Evolutionary conservation across 1,140 invertebrate species (phyloP).

Genomic region (Caerostris extrusa): DNA sequence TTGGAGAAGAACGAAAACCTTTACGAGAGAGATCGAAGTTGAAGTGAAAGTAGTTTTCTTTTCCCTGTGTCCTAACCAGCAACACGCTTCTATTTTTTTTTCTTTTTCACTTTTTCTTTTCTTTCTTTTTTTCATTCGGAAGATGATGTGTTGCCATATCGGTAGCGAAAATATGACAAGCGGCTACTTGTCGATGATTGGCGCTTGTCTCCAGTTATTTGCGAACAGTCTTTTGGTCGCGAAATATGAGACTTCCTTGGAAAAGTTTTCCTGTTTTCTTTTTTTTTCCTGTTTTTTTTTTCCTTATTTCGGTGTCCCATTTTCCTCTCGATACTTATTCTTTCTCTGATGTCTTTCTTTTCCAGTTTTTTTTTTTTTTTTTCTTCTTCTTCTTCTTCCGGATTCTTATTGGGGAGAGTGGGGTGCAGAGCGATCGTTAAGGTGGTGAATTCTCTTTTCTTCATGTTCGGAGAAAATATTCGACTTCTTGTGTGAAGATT

Average conservation of each 20-base stretch:
- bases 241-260: conserved; percentile 70
- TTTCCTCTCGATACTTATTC: conserved; percentile 58
- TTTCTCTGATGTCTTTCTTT: conserved; percentile 56
- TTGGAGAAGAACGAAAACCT: conserved; percentile 38
- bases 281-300: conserved; percentile 23
- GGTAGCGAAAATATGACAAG: conserved; percentile 64
- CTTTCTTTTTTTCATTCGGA: background rate
- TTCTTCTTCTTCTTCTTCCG: background rate
- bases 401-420: background rate
- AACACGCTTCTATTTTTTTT: conserved; percentile 12
- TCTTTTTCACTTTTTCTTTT: background rate
- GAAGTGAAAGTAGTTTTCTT: conserved; percentile 72
- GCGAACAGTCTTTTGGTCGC: conserved; percentile 55
- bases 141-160: conserved; percentile 70
- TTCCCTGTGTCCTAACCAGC: conserved; percentile 36
- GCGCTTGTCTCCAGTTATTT: conserved; percentile 73
- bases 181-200: conserved; percentile 69
- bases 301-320: conserved; percentile 60
- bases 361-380: conserved; percentile 1
- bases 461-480: too few species aligned
- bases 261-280: background rate
- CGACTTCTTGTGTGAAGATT: too few species aligned
- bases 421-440: background rate
- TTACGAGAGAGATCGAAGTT: conserved; percentile 63
- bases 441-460: background rate